Conservation (phyloP, 1,140 invertebrate genomes). For the Calephelis nemesis region DNA sequence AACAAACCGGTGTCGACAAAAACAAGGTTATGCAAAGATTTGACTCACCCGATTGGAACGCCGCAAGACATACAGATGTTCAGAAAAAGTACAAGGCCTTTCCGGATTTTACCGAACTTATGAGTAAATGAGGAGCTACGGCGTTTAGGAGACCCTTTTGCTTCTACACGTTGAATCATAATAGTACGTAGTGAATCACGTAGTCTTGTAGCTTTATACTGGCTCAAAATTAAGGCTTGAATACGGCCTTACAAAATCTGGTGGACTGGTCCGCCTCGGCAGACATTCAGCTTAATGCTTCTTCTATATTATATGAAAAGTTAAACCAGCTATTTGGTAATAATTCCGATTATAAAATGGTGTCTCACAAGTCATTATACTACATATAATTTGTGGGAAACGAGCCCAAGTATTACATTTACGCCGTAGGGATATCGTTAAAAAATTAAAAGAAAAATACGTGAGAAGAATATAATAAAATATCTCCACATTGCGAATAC, state of each 20-base stretch:
- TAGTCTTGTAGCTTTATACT: constrained; percentile 35
- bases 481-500: constrained; percentile 36
- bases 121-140: constrained; percentile 35
- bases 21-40: constrained; percentile 21
- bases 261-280: constrained; percentile 22
- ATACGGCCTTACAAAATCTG: constrained; percentile 25
- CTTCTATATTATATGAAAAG: constrained; percentile 26
- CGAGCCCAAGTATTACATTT: constrained; percentile 31
- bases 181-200: too few species aligned
- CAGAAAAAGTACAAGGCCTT: constrained; percentile 34
- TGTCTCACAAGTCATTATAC: constrained; percentile 34
- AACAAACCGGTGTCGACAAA: constrained; percentile 18
- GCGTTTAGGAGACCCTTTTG: constrained; percentile 23
- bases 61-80: constrained; percentile 31
- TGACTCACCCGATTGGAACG: constrained; percentile 29
- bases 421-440: constrained; percentile 28
- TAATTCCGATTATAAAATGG: constrained; percentile 27
- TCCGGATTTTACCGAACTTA: constrained; percentile 34
- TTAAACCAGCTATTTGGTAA: constrained; percentile 32
- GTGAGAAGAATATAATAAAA: constrained; percentile 33
- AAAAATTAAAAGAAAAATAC: constrained; percentile 33
- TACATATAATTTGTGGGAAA: constrained; percentile 39
- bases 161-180: constrained; percentile 20
- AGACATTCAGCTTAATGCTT: constrained; percentile 19
- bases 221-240: constrained; percentile 34